Evolutionary conservation across 2,113 vertebrate genomes (phyloP).

Genomic region (Vombatus ursinus): DNA sequence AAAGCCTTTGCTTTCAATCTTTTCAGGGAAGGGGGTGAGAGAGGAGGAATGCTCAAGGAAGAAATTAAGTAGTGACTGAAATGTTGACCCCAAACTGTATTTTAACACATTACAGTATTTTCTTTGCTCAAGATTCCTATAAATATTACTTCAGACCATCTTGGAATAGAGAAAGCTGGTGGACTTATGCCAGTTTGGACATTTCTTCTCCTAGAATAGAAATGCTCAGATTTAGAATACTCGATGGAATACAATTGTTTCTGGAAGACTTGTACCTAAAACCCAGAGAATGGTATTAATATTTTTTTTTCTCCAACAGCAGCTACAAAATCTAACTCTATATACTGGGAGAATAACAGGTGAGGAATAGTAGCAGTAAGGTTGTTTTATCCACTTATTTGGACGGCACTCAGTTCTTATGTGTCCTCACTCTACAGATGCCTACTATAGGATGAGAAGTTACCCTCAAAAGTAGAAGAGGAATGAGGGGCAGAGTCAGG

Average conservation of each 20-base stretch:
- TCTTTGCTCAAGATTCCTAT: not conserved
- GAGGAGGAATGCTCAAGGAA: not conserved
- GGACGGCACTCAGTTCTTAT: not conserved
- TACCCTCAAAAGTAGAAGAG: not conserved
- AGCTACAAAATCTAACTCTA: not conserved
- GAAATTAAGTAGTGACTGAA: not conserved
- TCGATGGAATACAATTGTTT: not conserved
- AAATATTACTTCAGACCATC: not conserved
- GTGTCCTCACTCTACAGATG: not conserved
- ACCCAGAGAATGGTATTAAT: not conserved
- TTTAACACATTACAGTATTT: not conserved
- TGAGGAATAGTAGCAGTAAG: not conserved
- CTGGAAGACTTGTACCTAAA: not conserved
- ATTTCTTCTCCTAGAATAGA: not conserved
- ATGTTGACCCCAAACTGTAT: not conserved
- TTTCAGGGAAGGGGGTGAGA: not conserved
- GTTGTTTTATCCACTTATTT: not conserved
- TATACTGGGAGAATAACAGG: not conserved
- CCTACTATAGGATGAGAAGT: not conserved
- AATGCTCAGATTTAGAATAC: not conserved
- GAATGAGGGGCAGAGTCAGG: fast-evolving
- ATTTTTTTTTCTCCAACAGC: not conserved
- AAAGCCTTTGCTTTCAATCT: not conserved
- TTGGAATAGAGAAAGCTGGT: not conserved
- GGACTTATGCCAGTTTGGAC: not conserved